phyloP scores from a whole-genome alignment of 2,797 vertebrate genomes.

The Poecile montanus region DNA sequence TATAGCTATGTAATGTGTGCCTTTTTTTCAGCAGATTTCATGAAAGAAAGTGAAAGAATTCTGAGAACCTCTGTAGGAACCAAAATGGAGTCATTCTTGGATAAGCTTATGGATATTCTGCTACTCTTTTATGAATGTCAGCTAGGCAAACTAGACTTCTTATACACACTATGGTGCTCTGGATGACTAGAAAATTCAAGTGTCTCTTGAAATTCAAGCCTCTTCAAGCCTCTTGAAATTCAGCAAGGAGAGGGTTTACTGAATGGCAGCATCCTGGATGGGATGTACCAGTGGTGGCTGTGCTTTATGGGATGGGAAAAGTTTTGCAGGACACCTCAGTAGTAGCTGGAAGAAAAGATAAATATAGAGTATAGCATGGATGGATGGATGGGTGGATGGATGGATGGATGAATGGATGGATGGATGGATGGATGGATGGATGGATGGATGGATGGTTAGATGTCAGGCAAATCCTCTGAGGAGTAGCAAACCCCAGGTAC shows the following conservation, averaged over 20 bases:
- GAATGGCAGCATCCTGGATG: neutral
- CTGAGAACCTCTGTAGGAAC: neutral
- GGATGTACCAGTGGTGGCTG: neutral
- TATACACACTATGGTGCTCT: neutral
- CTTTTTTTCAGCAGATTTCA: neutral
- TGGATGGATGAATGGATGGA: neutral
- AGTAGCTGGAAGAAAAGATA: neutral
- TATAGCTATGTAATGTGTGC: neutral
- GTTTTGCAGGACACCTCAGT: neutral
- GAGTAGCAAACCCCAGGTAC: neutral
- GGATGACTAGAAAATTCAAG: neutral
- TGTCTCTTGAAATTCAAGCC: no score
- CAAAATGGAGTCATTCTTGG: neutral
- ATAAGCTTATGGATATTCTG: neutral
- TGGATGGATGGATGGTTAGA: no score
- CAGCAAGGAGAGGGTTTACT: neutral
- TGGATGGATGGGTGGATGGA: neutral
- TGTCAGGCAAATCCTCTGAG: neutral
- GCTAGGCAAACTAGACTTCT: neutral
- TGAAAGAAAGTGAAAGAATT: neutral
- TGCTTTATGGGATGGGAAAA: fast-evolving
- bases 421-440: neutral
- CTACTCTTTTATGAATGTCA: neutral
- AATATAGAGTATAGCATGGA: neutral
- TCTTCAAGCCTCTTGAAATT: neutral